phyloP scores from a whole-genome alignment of 1,140 invertebrate species.

The Helicoverpa zea region DNA sequence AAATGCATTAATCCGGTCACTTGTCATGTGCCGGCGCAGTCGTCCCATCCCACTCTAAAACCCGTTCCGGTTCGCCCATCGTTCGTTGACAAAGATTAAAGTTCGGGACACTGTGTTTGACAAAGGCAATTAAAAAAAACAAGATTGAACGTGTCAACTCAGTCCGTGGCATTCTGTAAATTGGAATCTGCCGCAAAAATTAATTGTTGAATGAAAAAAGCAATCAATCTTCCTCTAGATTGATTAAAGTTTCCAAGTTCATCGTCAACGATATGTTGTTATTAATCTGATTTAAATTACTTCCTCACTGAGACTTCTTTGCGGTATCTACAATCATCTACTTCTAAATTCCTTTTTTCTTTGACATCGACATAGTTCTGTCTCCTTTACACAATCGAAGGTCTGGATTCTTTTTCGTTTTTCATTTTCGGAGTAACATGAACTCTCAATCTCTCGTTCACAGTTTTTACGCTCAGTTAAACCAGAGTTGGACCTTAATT shows the following conservation, averaged over 20 bases:
- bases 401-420: constrained; percentile 69
- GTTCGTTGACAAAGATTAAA: constrained; percentile 76
- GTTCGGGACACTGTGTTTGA: constrained; percentile 65
- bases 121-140: constrained; percentile 71
- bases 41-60: constrained; percentile 75
- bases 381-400: constrained; percentile 70
- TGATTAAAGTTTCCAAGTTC: constrained; percentile 49
- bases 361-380: constrained; percentile 69
- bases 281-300: constrained; percentile 46
- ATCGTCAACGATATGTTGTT: constrained; percentile 31
- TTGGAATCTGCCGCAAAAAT: constrained; percentile 62
- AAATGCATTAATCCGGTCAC: constrained; percentile 86
- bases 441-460: constrained; percentile 82
- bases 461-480: constrained; percentile 85
- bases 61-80: constrained; percentile 75
- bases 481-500: constrained; percentile 79
- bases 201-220: constrained; percentile 51
- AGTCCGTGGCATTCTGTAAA: constrained; percentile 67
- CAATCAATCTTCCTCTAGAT: constrained; percentile 54
- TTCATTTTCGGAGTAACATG: constrained; percentile 82
- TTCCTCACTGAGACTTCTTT: constrained; percentile 51
- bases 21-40: constrained; percentile 78
- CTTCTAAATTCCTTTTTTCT: constrained; percentile 56
- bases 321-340: constrained; percentile 42
- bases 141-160: constrained; percentile 62